These are phyloP conservation scores for Speoplatyrhinus poulsoni DNA, from an alignment of 2,113 vertebrate species.

Conservation along the genomic window DNA sequence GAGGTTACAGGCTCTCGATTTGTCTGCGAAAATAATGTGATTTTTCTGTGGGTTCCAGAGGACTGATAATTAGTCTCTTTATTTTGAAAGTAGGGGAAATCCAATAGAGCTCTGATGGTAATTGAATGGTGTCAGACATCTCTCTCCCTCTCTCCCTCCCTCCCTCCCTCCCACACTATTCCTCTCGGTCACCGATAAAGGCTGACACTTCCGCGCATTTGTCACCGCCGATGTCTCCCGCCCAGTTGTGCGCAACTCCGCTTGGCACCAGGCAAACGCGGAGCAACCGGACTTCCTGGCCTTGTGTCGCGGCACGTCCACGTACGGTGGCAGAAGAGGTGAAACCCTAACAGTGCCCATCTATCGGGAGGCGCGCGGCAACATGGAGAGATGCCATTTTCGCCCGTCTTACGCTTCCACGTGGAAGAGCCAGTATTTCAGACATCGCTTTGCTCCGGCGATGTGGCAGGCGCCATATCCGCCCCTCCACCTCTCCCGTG, in stretches of 20 bases:
- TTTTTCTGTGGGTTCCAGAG: slow-evolving; percentile 59
- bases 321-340: neutral
- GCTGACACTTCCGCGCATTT: slow-evolving; percentile 49
- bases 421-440: slow-evolving; percentile 20
- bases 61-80: slow-evolving; percentile 59
- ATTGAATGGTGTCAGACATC: slow-evolving; percentile 72
- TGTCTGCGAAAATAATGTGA: slow-evolving; percentile 57
- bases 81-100: slow-evolving; percentile 66
- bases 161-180: slow-evolving; percentile 52
- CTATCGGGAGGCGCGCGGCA: neutral
- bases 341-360: neutral
- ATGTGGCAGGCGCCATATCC: neutral
- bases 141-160: slow-evolving; percentile 64
- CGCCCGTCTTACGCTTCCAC: slow-evolving; percentile 1
- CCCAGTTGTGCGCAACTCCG: slow-evolving; percentile 2
- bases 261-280: neutral
- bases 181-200: slow-evolving; percentile 50
- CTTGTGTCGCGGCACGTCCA: slow-evolving; percentile 8
- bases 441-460: slow-evolving; percentile 3
- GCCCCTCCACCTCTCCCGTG: neutral
- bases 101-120: slow-evolving; percentile 68
- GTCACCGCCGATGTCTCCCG: slow-evolving; percentile 48
- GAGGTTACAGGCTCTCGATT: slow-evolving; percentile 47
- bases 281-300: slow-evolving; percentile 17
- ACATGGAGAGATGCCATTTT: slow-evolving; percentile 1